Conservation (phyloP, 2,113 vertebrate genomes). For the Gorsachius goisagi region DNA sequence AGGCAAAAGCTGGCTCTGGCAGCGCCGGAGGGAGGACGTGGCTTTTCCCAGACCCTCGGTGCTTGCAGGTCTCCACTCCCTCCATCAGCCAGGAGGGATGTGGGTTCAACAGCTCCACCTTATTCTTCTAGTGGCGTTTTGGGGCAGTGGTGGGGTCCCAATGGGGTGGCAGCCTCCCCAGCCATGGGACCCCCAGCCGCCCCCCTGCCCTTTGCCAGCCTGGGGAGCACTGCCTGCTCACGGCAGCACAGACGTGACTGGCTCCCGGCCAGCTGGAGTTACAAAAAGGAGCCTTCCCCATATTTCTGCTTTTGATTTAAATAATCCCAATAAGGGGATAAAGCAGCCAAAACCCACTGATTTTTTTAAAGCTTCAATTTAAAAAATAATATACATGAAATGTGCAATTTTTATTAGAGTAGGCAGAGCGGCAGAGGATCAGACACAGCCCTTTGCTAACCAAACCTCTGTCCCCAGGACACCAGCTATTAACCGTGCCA, state of each 20-base stretch:
- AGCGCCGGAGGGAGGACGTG: fast-evolving
- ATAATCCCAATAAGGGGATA: background rate
- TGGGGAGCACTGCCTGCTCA: background rate
- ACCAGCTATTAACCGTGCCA: background rate
- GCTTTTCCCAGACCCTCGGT: background rate
- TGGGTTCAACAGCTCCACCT: fast-evolving
- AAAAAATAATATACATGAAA: background rate
- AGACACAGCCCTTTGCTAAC: background rate
- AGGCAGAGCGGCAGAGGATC: background rate
- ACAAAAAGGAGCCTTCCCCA: background rate
- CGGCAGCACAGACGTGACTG: background rate
- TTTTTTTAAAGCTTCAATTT: conserved; percentile 1
- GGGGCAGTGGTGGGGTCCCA: background rate
- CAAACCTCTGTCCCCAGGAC: background rate
- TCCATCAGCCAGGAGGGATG: fast-evolving
- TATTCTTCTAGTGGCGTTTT: fast-evolving
- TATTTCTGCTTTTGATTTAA: conserved; percentile 39
- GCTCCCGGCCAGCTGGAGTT: background rate
- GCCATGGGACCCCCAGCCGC: fast-evolving
- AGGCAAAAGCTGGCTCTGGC: background rate
- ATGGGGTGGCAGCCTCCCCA: too few species aligned
- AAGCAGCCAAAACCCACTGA: conserved; percentile 34
- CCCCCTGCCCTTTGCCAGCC: background rate
- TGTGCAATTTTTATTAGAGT: background rate
- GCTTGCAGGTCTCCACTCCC: background rate